phyloP scores from a whole-genome alignment of 2,113 vertebrate species.

The Gymnarchus niloticus region DNA sequence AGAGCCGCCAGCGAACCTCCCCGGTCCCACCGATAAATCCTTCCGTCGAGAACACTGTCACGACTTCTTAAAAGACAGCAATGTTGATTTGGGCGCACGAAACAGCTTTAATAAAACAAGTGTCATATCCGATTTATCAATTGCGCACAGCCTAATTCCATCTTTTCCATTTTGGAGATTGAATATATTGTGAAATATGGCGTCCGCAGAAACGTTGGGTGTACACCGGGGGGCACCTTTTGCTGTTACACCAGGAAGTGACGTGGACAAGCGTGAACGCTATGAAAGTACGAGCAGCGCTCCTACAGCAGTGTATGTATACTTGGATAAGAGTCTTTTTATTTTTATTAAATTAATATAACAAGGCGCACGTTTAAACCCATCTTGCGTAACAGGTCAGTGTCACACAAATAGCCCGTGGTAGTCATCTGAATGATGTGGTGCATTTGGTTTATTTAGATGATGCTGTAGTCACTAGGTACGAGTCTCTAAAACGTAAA shows the following conservation, averaged over 20 bases:
- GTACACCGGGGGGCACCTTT: background rate
- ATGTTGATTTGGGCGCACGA: background rate
- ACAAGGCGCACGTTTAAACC: too few relatives aligned
- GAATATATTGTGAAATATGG: background rate
- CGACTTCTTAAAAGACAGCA: background rate
- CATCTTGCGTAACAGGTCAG: background rate
- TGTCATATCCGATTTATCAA: background rate
- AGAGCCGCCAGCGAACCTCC: background rate
- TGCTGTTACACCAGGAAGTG: slow-evolving; percentile 1
- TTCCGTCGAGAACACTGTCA: background rate
- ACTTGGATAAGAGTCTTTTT: too few relatives aligned
- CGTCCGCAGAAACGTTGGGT: background rate
- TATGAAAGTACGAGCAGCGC: background rate
- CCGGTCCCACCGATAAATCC: background rate
- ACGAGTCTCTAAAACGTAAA: background rate
- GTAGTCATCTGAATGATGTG: background rate
- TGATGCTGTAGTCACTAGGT: background rate
- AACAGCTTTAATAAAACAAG: background rate
- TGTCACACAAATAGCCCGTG: background rate
- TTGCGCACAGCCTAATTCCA: background rate
- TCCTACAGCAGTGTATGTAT: too few relatives aligned
- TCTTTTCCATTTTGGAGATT: background rate
- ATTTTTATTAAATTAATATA: too few relatives aligned
- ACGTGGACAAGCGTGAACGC: background rate
- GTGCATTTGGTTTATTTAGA: background rate